These are phyloP conservation scores for Amblyornis subalaris DNA, from an alignment of 2,113 vertebrate genomes.

Conservation along the genomic window DNA sequence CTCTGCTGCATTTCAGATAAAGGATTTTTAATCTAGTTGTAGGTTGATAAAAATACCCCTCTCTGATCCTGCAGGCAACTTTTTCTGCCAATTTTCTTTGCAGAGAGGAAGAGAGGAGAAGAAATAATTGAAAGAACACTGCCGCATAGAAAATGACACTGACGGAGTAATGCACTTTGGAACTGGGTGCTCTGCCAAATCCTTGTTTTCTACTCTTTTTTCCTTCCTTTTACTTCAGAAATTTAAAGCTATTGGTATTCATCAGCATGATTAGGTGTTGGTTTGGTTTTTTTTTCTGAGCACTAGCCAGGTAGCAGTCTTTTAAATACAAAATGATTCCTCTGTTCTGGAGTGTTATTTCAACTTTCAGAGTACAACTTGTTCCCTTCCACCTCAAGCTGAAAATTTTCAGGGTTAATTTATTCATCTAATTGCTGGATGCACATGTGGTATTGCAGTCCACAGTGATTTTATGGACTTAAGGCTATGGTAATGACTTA, in stretches of 20 bases:
- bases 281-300: neutral
- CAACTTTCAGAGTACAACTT: slow-evolving; percentile 38
- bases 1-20: slow-evolving; percentile 73
- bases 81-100: slow-evolving; percentile 72
- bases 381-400: slow-evolving; percentile 40
- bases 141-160: slow-evolving; percentile 51
- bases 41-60: slow-evolving; percentile 70
- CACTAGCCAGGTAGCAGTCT: slow-evolving; percentile 16
- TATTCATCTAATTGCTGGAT: slow-evolving; percentile 66
- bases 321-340: slow-evolving; percentile 47
- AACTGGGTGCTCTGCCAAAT: slow-evolving; percentile 4
- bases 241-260: slow-evolving; percentile 39
- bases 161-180: slow-evolving; percentile 38
- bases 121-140: slow-evolving; percentile 69
- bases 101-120: slow-evolving; percentile 48
- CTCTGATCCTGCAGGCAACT: slow-evolving; percentile 71
- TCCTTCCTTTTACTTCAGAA: slow-evolving; percentile 15
- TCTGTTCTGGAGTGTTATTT: slow-evolving; percentile 17
- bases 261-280: slow-evolving; percentile 17
- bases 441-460: slow-evolving; percentile 51
- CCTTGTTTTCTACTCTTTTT: slow-evolving; percentile 44
- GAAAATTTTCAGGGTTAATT: slow-evolving; percentile 63
- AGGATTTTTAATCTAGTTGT: slow-evolving; percentile 70
- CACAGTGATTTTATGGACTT: slow-evolving; percentile 58
- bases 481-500: slow-evolving; percentile 64